Evolutionary conservation across 2,113 vertebrate species (phyloP).

Genomic region (Sminthopsis crassicaudata): DNA sequence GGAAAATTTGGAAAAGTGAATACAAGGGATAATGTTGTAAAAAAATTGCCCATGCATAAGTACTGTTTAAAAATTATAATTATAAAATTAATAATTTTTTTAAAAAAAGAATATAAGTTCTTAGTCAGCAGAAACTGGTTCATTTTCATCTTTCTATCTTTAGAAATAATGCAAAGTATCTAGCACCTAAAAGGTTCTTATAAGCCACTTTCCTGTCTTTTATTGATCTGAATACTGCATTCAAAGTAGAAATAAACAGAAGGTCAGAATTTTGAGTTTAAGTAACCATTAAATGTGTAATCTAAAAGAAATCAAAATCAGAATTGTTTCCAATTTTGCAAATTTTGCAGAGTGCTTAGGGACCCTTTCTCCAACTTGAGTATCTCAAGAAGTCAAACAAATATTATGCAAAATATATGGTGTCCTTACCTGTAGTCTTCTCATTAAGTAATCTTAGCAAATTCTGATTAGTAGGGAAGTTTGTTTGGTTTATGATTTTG

Average conservation of each 20-base stretch:
- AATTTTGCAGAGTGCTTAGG: not conserved
- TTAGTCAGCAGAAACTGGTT: not conserved
- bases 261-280: not conserved
- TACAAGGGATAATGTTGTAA: too few relatives aligned
- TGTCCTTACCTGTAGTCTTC: not conserved
- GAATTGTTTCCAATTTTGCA: not conserved
- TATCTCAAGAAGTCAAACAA: not conserved
- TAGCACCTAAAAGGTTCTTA: not conserved
- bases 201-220: not conserved
- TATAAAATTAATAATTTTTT: too few relatives aligned
- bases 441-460: not conserved
- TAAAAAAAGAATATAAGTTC: not conserved
- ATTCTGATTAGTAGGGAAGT: not conserved
- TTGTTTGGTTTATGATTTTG: not conserved
- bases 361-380: not conserved
- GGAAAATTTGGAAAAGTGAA: too few relatives aligned
- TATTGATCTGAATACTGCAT: not conserved
- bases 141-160: not conserved
- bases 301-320: not conserved
- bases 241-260: not conserved
- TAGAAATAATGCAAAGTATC: not conserved
- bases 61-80: too few relatives aligned
- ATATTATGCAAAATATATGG: not conserved
- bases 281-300: not conserved
- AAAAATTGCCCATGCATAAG: too few relatives aligned